Evolutionary conservation across 2,113 vertebrate species (phyloP).

Genomic region (Paraplagusia blochii): DNA sequence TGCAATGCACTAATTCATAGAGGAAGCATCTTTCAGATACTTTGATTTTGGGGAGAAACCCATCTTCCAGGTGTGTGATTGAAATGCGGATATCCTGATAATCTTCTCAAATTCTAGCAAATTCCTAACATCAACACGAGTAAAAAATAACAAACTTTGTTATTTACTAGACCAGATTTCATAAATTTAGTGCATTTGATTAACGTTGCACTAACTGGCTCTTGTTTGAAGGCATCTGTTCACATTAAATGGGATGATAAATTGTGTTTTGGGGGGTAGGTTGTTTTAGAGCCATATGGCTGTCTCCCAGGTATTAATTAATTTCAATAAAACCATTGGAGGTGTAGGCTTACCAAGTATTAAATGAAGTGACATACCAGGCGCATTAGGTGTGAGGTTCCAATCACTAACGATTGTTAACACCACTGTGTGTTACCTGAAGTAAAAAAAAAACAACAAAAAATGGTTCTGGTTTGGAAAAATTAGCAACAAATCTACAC

Average conservation of each 20-base stretch:
- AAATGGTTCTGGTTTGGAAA: too few species aligned
- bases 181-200: constrained; percentile 5
- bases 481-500: too few species aligned
- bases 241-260: constrained; percentile 48
- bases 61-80: too few species aligned
- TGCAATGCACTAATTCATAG: too few species aligned
- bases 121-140: background rate
- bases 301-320: constrained; percentile 43
- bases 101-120: background rate
- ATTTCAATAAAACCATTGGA: constrained; percentile 33
- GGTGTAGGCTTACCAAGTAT: constrained; percentile 27
- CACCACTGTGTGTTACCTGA: too few species aligned
- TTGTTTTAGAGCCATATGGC: constrained; percentile 49
- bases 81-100: too few species aligned
- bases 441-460: too few species aligned
- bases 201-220: constrained; percentile 3
- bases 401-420: constrained; percentile 18
- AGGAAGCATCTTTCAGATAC: too few species aligned
- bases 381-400: constrained; percentile 3
- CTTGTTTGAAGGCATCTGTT: constrained; percentile 8
- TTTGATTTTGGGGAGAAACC: too few species aligned
- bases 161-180: background rate
- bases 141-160: background rate
- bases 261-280: constrained; percentile 20
- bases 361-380: constrained; percentile 5